These are phyloP conservation scores for Athetis lepigone DNA, from an alignment of 2,888 invertebrate species.

Conservation along the genomic window DNA sequence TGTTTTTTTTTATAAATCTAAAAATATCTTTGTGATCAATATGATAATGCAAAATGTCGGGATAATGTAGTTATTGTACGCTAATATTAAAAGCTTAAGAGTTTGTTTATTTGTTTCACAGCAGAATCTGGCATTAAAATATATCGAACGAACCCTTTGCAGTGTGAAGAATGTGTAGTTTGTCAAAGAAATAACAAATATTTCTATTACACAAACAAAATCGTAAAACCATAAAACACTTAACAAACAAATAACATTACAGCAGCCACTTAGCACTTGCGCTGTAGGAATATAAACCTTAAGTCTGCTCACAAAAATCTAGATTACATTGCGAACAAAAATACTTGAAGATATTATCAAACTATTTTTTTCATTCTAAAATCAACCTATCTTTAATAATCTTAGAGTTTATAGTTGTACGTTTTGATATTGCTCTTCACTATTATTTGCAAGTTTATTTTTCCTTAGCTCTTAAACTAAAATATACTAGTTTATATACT, in stretches of 20 bases:
- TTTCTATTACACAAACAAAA: not conserved
- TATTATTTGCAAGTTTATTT: not conserved
- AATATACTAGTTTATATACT: conserved; percentile 17
- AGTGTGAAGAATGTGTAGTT: not conserved
- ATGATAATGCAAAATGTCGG: too few species aligned
- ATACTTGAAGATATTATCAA: not conserved
- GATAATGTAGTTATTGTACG: too few species aligned
- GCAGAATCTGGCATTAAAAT: too few species aligned
- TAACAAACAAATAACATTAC: not conserved
- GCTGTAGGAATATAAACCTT: not conserved
- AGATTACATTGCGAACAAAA: not conserved
- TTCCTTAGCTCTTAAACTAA: conserved; percentile 7
- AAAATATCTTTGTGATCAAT: too few species aligned
- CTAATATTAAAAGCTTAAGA: too few species aligned
- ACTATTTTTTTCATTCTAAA: not conserved
- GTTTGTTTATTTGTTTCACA: too few species aligned
- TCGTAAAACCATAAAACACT: not conserved
- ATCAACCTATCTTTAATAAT: not conserved
- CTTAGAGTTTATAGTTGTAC: not conserved
- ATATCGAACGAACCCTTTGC: too few species aligned
- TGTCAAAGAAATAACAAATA: not conserved
- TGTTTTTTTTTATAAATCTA: too few species aligned
- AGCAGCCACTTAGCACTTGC: conserved; percentile 1
- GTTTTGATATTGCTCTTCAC: not conserved
- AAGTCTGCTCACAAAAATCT: not conserved